Evolutionary conservation across 2,888 invertebrate species (phyloP).

Genomic region (Caenorhabditis sp.): DNA sequence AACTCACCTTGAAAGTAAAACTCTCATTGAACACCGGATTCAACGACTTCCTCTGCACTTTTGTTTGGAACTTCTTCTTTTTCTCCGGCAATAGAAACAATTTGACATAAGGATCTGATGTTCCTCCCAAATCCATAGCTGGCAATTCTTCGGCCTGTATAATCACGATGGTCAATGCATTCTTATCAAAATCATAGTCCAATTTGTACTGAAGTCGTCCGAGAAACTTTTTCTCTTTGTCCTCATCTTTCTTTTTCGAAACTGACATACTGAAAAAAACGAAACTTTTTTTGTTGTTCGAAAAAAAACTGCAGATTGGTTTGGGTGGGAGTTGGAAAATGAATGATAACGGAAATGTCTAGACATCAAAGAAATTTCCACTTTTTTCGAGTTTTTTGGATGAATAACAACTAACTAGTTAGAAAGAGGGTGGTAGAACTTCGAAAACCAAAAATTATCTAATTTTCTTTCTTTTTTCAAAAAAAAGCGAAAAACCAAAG

Average conservation of each 20-base stretch:
- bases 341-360: background rate
- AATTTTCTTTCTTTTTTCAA: background rate
- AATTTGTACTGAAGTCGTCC: conserved; percentile 90
- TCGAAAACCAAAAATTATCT: too few species aligned
- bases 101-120: conserved; percentile 97
- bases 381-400: too few species aligned
- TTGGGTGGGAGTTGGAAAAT: background rate
- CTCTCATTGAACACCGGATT: conserved; percentile 98
- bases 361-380: background rate
- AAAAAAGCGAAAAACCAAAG: too few species aligned
- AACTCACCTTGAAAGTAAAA: conserved; percentile 91
- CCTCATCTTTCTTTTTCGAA: conserved; percentile 64
- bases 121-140: conserved; percentile 97
- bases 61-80: conserved; percentile 99
- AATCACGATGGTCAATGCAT: conserved; percentile 94
- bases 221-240: conserved; percentile 75
- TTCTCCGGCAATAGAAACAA: conserved; percentile 94
- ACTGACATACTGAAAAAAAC: conserved; percentile 42
- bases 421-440: too few species aligned
- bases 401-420: too few species aligned
- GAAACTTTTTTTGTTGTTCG: background rate
- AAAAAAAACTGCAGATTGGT: background rate
- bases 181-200: conserved; percentile 98
- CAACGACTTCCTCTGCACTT: conserved; percentile 86
- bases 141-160: conserved; percentile 97